These are phyloP conservation scores for Metaphire vulgaris DNA, from an alignment of 1,140 invertebrate genomes.

Conservation along the genomic window DNA sequence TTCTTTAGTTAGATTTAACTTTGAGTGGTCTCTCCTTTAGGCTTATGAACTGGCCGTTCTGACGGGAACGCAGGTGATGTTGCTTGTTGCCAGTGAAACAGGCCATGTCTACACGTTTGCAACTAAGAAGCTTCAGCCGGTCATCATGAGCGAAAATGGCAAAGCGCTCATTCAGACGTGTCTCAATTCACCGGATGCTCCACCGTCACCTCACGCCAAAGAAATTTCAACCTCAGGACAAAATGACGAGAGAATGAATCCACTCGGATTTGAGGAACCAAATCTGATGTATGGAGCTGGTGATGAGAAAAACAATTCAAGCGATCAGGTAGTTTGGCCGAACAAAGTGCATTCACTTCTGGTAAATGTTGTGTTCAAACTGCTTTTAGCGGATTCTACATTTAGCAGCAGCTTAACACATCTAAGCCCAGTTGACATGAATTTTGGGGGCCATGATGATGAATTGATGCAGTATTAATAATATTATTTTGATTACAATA, in stretches of 20 bases:
- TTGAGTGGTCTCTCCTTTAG: conserved; percentile 57
- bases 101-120: conserved; percentile 99
- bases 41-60: conserved; percentile 97
- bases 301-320: neutral
- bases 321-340: neutral
- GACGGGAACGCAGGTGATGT: conserved; percentile 91
- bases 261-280: neutral
- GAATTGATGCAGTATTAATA: neutral
- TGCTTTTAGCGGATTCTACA: too few relatives aligned
- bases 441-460: neutral
- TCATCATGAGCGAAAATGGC: conserved; percentile 98
- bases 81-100: conserved; percentile 54
- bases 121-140: conserved; percentile 95
- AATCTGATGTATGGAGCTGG: neutral
- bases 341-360: neutral
- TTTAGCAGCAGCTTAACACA: too few relatives aligned
- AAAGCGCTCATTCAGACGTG: conserved; percentile 98
- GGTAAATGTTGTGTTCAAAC: neutral
- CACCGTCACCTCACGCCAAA: neutral
- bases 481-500: neutral
- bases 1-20: conserved; percentile 31
- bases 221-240: neutral
- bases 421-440: too few relatives aligned
- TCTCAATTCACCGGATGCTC: conserved; percentile 60
- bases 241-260: neutral